phyloP scores from a whole-genome alignment of 2,888 invertebrate species.

The Nemurella pictetii region DNA sequence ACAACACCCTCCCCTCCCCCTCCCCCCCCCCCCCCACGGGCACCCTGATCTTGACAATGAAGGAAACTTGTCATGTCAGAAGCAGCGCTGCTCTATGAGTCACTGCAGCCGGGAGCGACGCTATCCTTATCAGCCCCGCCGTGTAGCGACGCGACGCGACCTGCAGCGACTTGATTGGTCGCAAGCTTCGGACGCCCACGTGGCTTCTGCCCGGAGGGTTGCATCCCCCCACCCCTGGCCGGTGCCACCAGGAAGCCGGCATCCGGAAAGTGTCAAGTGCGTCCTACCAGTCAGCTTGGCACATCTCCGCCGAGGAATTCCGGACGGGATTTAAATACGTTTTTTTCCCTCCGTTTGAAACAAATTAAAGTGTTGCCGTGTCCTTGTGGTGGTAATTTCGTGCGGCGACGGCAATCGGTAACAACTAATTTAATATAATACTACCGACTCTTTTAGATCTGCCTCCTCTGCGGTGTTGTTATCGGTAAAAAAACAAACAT shows the following conservation, averaged over 20 bases:
- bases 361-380: constrained; percentile 26
- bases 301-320: neutral
- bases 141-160: too few species aligned
- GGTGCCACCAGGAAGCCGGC: too few species aligned
- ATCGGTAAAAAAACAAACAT: constrained; percentile 16
- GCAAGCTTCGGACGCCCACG: too few species aligned
- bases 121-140: too few species aligned
- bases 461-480: constrained; percentile 14
- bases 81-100: too few species aligned
- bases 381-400: constrained; percentile 29
- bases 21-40: neutral
- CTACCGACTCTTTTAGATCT: constrained; percentile 12
- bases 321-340: neutral
- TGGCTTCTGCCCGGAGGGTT: too few species aligned
- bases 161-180: too few species aligned
- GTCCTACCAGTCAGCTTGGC: too few species aligned
- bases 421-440: constrained; percentile 29
- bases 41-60: neutral
- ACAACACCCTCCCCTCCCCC: neutral
- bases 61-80: neutral
- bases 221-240: too few species aligned
- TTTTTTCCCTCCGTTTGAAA: constrained; percentile 1
- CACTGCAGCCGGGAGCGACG: too few species aligned
- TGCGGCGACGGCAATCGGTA: constrained; percentile 18
- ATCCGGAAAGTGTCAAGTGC: too few species aligned